Percentiles rank a stretch among this genome's conserved stretches.
Evolutionary conservation across 2,888 invertebrate species (phyloP).

Genomic region (Nomada lathburiana): DNA sequence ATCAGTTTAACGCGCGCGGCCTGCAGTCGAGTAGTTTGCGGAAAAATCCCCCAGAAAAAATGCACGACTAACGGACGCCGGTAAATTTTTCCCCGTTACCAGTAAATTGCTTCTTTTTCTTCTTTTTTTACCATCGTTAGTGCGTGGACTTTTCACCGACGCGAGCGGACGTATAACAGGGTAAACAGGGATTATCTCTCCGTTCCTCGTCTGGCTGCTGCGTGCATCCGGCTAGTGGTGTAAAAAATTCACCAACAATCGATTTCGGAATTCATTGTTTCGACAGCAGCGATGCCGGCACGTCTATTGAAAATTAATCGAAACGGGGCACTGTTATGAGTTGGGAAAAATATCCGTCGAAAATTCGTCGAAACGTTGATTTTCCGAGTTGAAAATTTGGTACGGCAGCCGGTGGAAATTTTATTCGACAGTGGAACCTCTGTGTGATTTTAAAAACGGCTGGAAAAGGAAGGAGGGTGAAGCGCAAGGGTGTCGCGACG

Average conservation of each 20-base stretch:
- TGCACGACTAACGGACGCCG: slow-evolving; percentile 6
- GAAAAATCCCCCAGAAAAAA: slow-evolving; percentile 16
- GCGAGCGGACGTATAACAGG: slow-evolving; percentile 25
- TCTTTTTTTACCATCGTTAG: slow-evolving; percentile 42
- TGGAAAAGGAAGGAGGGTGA: slow-evolving; percentile 7
- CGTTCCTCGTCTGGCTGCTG: not conserved
- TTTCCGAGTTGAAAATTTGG: not conserved
- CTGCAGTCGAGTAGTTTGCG: slow-evolving; percentile 2
- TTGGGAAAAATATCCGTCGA: slow-evolving; percentile 10
- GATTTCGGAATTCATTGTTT: slow-evolving; percentile 34
- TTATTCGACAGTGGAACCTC: not conserved
- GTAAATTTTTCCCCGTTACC: slow-evolving; percentile 34
- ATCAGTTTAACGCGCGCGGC: slow-evolving; percentile 34
- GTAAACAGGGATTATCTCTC: slow-evolving; percentile 9
- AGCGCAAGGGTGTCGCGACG: slow-evolving; percentile 58
- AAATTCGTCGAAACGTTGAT: not conserved
- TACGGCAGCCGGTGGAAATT: not conserved
- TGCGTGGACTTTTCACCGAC: slow-evolving; percentile 39
- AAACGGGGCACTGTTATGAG: slow-evolving; percentile 2
- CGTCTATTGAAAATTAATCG: slow-evolving; percentile 44
- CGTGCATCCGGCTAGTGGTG: not conserved
- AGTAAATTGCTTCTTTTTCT: slow-evolving; percentile 47
- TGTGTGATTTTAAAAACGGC: slow-evolving; percentile 26
- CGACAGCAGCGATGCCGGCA: not conserved
- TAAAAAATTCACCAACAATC: slow-evolving; percentile 48